Conservation (phyloP, 2,888 invertebrate genomes). For the Charanyca ferruginea region DNA sequence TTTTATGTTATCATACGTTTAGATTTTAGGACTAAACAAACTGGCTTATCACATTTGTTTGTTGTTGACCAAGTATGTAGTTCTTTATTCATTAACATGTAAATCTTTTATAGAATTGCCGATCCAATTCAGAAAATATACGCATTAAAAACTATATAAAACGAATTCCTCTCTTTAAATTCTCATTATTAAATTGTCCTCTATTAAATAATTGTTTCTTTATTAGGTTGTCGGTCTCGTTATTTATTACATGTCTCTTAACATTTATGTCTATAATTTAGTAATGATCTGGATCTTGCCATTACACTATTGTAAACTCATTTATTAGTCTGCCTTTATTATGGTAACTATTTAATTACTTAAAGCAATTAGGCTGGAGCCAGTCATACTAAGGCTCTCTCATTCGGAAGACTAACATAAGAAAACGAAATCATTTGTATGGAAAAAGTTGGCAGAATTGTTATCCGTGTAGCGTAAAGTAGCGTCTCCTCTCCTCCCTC, state of each 20-base stretch:
- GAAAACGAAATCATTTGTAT: slow-evolving; percentile 13
- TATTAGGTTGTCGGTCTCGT: slow-evolving; percentile 21
- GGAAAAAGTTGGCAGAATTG: slow-evolving; percentile 33
- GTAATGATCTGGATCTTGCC: slow-evolving; percentile 22
- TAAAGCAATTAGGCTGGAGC: slow-evolving; percentile 13
- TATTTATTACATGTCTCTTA: slow-evolving; percentile 23
- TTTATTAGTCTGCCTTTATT: slow-evolving; percentile 27
- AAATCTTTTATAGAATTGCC: slow-evolving; percentile 33
- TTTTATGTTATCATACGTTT: slow-evolving; percentile 44
- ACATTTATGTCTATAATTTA: slow-evolving; percentile 22
- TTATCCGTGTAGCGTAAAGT: slow-evolving; percentile 26
- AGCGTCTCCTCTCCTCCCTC: slow-evolving; percentile 30
- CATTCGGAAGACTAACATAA: slow-evolving; percentile 19
- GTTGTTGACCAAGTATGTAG: slow-evolving; percentile 33
- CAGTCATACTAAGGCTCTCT: slow-evolving; percentile 21
- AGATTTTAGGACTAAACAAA: slow-evolving; percentile 57
- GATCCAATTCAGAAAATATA: slow-evolving; percentile 41
- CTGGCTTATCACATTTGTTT: slow-evolving; percentile 39
- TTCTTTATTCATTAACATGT: slow-evolving; percentile 28
- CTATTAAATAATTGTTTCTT: slow-evolving; percentile 18
- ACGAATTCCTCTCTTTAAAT: slow-evolving; percentile 39
- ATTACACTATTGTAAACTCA: slow-evolving; percentile 19
- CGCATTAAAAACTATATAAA: slow-evolving; percentile 22
- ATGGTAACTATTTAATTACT: slow-evolving; percentile 26
- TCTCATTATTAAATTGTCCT: slow-evolving; percentile 23